phyloP scores from a whole-genome alignment of 2,888 invertebrate species.

The Synanthedon vespiformis region DNA sequence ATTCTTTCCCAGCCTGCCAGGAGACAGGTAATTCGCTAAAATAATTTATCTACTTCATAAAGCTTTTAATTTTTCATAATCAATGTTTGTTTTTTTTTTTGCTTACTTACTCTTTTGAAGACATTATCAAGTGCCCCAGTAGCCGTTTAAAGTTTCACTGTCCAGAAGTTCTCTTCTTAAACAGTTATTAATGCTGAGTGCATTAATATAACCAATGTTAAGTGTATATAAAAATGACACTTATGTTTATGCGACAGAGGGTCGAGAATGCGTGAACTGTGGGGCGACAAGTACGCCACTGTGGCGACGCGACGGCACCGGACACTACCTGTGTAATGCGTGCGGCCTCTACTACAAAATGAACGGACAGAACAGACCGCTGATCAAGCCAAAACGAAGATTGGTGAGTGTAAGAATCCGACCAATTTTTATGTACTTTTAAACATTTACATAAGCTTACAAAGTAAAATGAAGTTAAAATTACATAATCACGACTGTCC shows the following conservation, averaged over 20 bases:
- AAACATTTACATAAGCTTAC: not conserved
- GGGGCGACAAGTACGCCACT: constrained; percentile 98
- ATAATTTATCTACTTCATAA: not conserved
- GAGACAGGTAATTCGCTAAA: constrained; percentile 57
- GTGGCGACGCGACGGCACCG: constrained; percentile 97
- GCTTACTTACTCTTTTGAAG: not conserved
- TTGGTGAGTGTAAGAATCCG: constrained; percentile 90
- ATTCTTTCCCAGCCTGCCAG: constrained; percentile 70
- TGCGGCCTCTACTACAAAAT: constrained; percentile 99
- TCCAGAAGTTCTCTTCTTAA: too few species aligned
- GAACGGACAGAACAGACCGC: constrained; percentile 98
- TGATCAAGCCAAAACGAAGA: constrained; percentile 99
- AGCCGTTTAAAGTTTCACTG: too few species aligned
- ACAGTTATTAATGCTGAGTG: too few species aligned
- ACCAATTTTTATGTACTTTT: constrained; percentile 43
- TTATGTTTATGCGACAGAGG: constrained; percentile 74
- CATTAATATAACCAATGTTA: not conserved
- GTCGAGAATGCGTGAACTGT: constrained; percentile 98
- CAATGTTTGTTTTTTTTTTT: not conserved
- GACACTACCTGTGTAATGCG: constrained; percentile 98
- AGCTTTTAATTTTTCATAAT: not conserved
- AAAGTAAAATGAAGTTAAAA: too few species aligned
- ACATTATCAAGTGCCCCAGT: too few species aligned
- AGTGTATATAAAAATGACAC: not conserved
- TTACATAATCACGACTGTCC: too few species aligned